Percentiles rank a stretch among this genome's conserved stretches.
These are phyloP conservation scores for Anguilla rostrata DNA, from an alignment of 2,113 vertebrate species.

Conservation along the genomic window DNA sequence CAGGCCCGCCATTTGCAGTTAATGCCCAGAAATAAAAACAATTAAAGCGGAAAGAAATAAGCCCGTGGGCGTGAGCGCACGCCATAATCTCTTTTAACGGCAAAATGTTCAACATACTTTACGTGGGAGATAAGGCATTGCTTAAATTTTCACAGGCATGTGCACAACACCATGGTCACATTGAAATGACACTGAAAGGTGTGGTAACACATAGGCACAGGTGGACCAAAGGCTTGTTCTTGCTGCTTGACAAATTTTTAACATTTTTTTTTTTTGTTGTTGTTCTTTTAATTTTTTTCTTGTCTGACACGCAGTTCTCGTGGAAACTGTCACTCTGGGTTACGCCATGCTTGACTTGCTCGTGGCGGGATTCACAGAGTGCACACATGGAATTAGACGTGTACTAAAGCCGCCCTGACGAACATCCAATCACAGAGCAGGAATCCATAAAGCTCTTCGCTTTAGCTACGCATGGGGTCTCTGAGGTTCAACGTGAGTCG, in stretches of 20 bases:
- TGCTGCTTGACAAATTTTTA: background rate
- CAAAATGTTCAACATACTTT: conserved; percentile 19
- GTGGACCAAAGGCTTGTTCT: background rate
- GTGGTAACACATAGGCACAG: background rate
- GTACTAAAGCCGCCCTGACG: background rate
- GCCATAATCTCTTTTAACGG: background rate
- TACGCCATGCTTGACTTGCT: background rate
- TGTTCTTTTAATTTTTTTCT: background rate
- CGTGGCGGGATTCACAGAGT: background rate
- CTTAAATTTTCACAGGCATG: conserved; percentile 1
- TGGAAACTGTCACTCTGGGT: background rate
- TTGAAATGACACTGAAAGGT: background rate
- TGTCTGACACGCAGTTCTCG: conserved; percentile 18
- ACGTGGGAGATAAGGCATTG: conserved; percentile 8
- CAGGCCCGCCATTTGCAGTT: background rate
- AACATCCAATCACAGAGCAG: background rate
- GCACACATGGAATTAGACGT: background rate
- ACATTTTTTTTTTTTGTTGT: background rate
- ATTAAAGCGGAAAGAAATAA: background rate
- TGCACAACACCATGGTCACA: conserved; percentile 35
- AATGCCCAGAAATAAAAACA: background rate
- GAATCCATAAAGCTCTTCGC: background rate
- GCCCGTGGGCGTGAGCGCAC: background rate
- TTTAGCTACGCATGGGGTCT: background rate
- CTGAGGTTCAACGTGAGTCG: background rate